Percentiles rank a stretch among this genome's conserved stretches.
Evolutionary conservation across 1,140 invertebrate genomes (phyloP).

Genomic region (Cotesia chilonis): DNA sequence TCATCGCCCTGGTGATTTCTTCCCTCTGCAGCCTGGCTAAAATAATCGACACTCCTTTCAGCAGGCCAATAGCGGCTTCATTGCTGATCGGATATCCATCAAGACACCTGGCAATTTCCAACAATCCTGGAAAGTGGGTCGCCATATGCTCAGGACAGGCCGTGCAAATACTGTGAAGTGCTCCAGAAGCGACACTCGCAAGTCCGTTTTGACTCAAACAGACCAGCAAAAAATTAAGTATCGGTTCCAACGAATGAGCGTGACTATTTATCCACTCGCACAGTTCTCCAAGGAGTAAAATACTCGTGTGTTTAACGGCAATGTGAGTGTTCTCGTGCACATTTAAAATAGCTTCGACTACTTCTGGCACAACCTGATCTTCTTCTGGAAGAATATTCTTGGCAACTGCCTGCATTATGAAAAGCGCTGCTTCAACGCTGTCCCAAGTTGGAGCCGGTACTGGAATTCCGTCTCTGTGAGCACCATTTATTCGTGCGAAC

Average conservation of each 20-base stretch:
- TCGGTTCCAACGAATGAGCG: conserved; percentile 77
- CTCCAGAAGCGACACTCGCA: conserved; percentile 79
- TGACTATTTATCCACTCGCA: conserved; percentile 96
- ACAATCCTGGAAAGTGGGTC: conserved; percentile 80
- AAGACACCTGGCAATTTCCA: conserved; percentile 81
- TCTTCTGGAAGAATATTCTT: conserved; percentile 95
- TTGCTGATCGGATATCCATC: conserved; percentile 83
- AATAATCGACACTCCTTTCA: conserved; percentile 80
- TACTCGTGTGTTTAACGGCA: conserved; percentile 88
- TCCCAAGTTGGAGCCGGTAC: conserved; percentile 83
- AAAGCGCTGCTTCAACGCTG: conserved; percentile 91
- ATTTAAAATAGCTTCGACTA: conserved; percentile 88
- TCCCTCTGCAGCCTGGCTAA: conserved; percentile 70
- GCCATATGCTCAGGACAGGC: conserved; percentile 83
- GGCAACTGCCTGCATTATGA: conserved; percentile 94
- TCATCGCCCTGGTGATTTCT: conserved; percentile 76
- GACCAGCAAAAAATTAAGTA: conserved; percentile 80
- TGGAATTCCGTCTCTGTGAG: conserved; percentile 47
- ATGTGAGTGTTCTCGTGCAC: conserved; percentile 86
- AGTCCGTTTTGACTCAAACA: conserved; percentile 79
- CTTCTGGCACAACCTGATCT: conserved; percentile 90
- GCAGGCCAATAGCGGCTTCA: conserved; percentile 81
- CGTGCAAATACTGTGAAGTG: conserved; percentile 79
- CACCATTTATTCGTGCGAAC: conserved; percentile 73
- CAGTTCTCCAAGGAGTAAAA: conserved; percentile 89